Conservation (phyloP, 2,888 invertebrate species). For the Acrobasis consociella region DNA sequence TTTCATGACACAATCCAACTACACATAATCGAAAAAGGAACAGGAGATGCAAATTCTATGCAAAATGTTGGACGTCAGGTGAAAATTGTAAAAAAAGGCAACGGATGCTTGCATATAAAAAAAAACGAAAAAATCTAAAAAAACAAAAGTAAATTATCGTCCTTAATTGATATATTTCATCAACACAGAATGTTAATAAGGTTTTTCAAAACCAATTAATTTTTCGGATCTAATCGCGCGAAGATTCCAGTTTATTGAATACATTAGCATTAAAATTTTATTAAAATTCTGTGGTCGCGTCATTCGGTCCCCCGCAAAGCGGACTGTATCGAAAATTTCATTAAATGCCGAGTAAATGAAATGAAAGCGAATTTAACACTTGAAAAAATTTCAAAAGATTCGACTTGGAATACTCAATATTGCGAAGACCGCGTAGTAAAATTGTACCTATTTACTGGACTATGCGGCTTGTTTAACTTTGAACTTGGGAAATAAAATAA, state of each 20-base stretch:
- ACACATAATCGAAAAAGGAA: too few relatives aligned
- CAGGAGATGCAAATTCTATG: too few relatives aligned
- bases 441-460: constrained; percentile 57
- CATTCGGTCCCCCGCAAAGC: constrained; percentile 31
- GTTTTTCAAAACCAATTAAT: constrained; percentile 7
- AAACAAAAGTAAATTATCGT: background rate
- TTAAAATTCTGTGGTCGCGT: constrained; percentile 39
- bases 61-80: too few relatives aligned
- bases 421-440: constrained; percentile 67
- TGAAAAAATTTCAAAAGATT: constrained; percentile 68
- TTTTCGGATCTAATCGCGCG: constrained; percentile 17
- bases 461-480: constrained; percentile 30
- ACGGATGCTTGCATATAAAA: too few relatives aligned
- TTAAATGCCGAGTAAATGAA: constrained; percentile 68
- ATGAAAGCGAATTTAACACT: constrained; percentile 72
- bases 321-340: constrained; percentile 67
- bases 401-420: constrained; percentile 64
- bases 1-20: too few relatives aligned
- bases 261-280: constrained; percentile 56
- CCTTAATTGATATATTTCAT: background rate
- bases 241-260: constrained; percentile 43
- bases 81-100: too few relatives aligned
- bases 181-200: constrained; percentile 3
- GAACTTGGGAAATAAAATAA: constrained; percentile 30
- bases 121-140: background rate